Evolutionary conservation across 2,113 vertebrate species (phyloP).

Genomic region (Erythrolamprus reginae): DNA sequence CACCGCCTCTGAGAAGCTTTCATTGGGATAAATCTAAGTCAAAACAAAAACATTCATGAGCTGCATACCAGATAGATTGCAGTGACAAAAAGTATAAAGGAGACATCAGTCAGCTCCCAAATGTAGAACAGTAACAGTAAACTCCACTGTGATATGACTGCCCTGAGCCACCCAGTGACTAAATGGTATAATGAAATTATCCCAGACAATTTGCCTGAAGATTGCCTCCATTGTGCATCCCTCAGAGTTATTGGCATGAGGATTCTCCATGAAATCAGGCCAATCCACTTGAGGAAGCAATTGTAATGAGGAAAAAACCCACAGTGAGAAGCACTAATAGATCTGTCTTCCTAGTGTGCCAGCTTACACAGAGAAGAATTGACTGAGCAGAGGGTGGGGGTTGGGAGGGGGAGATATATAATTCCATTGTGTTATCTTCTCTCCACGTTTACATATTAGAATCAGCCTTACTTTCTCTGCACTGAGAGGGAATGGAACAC

Average conservation of each 20-base stretch:
- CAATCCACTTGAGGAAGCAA: neutral
- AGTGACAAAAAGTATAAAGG: neutral
- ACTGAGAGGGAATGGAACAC: neutral
- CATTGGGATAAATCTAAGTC: neutral
- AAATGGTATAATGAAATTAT: neutral
- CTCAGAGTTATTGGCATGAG: neutral
- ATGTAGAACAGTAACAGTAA: neutral
- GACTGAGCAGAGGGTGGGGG: neutral
- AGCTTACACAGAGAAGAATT: neutral
- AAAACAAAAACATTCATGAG: neutral
- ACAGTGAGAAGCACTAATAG: neutral
- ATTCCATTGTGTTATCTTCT: neutral
- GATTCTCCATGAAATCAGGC: neutral
- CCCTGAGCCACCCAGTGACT: neutral
- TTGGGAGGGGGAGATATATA: neutral
- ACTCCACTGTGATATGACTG: neutral
- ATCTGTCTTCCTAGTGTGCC: neutral
- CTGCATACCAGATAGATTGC: neutral
- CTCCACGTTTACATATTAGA: neutral
- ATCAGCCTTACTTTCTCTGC: neutral
- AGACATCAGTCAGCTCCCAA: neutral
- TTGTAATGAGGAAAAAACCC: neutral
- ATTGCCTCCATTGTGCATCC: neutral
- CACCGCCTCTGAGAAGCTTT: neutral
- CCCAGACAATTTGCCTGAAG: neutral